Conservation (phyloP, 1,140 invertebrate species). For the Drosophila saltans region DNA sequence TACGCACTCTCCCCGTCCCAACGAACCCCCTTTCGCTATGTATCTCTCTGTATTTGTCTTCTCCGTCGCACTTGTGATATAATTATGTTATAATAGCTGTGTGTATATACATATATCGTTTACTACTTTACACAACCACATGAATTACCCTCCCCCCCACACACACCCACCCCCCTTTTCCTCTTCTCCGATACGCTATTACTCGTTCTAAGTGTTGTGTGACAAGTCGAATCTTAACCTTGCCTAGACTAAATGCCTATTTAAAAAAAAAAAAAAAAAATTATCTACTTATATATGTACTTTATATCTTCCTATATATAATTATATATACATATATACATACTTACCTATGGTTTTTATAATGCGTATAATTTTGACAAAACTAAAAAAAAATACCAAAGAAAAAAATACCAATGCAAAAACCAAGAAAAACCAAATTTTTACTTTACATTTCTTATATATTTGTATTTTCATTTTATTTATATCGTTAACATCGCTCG, state of each 20-base stretch:
- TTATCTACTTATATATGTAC: constrained; percentile 6
- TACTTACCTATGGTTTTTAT: constrained; percentile 55
- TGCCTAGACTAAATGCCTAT: constrained; percentile 8
- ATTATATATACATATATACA: constrained; percentile 46
- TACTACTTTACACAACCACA: neutral
- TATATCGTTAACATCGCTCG: constrained; percentile 83
- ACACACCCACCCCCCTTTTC: neutral
- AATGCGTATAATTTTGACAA: constrained; percentile 57
- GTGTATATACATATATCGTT: constrained; percentile 48
- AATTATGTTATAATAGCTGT: constrained; percentile 55
- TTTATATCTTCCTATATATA: constrained; percentile 11
- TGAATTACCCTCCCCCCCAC: neutral
- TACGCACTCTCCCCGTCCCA: neutral
- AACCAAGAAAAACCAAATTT: constrained; percentile 63
- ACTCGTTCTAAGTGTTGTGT: constrained; percentile 60
- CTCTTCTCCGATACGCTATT: constrained; percentile 36
- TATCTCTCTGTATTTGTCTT: constrained; percentile 22
- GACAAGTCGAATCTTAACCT: constrained; percentile 32
- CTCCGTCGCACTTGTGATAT: constrained; percentile 57
- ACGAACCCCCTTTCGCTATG: constrained; percentile 6
- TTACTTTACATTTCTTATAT: constrained; percentile 81
- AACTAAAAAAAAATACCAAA: constrained; percentile 35
- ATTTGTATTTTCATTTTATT: constrained; percentile 83
- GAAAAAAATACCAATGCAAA: constrained; percentile 41
- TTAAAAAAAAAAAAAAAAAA: neutral